Conservation (phyloP, 2,888 invertebrate genomes). For the Hermaeophaga mercurialis region DNA sequence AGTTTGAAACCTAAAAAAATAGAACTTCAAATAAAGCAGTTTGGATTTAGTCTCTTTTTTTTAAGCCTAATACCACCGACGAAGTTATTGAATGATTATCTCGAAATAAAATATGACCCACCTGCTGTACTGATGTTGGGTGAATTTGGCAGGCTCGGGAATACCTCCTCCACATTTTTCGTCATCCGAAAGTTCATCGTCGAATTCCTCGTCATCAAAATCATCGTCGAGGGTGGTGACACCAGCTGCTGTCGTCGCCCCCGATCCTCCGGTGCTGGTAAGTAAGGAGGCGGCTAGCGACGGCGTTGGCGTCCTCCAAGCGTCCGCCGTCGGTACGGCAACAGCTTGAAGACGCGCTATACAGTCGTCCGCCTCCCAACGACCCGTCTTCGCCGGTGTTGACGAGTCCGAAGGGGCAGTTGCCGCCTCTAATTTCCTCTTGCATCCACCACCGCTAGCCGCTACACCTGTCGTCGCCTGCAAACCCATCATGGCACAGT, state of each 20-base stretch:
- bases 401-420: conserved; percentile 59
- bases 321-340: conserved; percentile 67
- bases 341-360: conserved; percentile 73
- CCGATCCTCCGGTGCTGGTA: conserved; percentile 45
- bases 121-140: conserved; percentile 44
- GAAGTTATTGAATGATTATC: no score
- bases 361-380: conserved; percentile 63
- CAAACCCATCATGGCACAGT: conserved; percentile 77
- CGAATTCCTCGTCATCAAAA: conserved; percentile 68
- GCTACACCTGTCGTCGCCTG: conserved; percentile 68
- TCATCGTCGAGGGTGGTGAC: conserved; percentile 56
- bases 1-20: conserved; percentile 52
- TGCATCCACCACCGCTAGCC: conserved; percentile 50
- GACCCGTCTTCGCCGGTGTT: conserved; percentile 62
- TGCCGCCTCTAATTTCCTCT: conserved; percentile 66
- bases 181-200: conserved; percentile 63
- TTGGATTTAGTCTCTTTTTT: no score
- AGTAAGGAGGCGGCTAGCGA: conserved; percentile 54
- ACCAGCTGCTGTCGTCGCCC: conserved; percentile 60
- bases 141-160: conserved; percentile 51
- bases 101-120: no score
- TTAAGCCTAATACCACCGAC: no score
- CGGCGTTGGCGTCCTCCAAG: conserved; percentile 60
- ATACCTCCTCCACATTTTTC: conserved; percentile 61
- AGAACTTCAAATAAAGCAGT: no score